Conservation (phyloP, 1,140 invertebrate genomes). For the Aplysia californica region DNA sequence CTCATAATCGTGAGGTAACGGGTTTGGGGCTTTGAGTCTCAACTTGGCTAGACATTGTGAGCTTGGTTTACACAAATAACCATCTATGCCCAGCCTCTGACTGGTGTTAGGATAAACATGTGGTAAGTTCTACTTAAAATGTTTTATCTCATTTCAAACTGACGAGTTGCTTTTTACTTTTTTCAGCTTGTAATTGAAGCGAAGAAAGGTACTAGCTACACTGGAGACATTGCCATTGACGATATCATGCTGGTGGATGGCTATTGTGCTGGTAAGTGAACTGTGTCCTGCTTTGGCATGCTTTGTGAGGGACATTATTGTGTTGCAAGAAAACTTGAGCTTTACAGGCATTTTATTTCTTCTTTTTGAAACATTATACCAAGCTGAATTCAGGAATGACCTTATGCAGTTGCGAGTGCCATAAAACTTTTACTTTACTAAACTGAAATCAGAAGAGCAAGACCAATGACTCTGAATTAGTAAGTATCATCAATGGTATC, state of each 20-base stretch:
- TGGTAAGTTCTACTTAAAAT: too few species aligned
- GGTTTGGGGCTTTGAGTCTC: too few species aligned
- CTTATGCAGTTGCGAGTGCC: too few species aligned
- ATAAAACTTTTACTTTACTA: too few species aligned
- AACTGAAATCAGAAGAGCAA: neutral
- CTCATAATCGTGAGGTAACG: too few species aligned
- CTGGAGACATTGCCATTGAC: conserved; percentile 34
- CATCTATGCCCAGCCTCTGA: too few species aligned
- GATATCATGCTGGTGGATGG: conserved; percentile 20
- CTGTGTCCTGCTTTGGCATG: neutral
- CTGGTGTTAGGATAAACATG: too few species aligned
- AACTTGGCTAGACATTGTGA: too few species aligned
- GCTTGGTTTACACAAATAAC: too few species aligned
- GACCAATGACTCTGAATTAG: neutral
- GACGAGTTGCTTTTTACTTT: too few species aligned
- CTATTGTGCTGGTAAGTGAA: conserved; percentile 14
- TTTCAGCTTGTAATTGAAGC: conserved; percentile 30
- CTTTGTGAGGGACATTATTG: neutral
- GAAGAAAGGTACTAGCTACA: conserved; percentile 15
- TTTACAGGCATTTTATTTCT: neutral
- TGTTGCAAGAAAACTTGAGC: neutral
- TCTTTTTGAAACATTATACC: neutral
- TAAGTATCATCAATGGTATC: neutral
- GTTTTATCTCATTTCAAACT: too few species aligned
- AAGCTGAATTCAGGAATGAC: neutral